phyloP scores from a whole-genome alignment of 2,888 invertebrate species.

The Chymomyza fuscimana region DNA sequence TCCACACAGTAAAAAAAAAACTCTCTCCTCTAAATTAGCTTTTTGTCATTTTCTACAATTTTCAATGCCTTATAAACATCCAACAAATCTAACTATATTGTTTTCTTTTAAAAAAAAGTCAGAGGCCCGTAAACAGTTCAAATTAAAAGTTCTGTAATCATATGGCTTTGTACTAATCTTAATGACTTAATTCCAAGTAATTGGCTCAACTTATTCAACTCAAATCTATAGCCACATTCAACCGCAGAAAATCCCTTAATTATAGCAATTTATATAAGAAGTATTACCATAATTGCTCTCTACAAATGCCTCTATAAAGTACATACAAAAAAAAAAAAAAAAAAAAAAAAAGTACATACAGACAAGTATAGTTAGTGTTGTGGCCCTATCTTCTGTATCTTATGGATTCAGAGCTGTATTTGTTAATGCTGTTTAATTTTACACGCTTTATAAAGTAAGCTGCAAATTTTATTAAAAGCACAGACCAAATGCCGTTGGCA shows the following conservation, averaged over 20 bases:
- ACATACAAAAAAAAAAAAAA: neutral
- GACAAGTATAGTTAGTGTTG: neutral
- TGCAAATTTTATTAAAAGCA: slow-evolving; percentile 7
- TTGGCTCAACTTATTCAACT: neutral
- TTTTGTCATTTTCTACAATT: no score
- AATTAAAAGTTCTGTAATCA: neutral
- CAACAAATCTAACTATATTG: no score
- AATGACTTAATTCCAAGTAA: neutral
- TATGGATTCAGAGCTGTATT: neutral
- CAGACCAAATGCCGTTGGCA: neutral
- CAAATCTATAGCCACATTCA: neutral
- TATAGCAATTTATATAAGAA: neutral
- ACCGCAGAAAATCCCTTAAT: neutral
- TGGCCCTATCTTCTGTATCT: neutral
- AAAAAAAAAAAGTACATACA: neutral
- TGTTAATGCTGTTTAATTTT: slow-evolving; percentile 3
- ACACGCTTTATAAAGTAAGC: neutral
- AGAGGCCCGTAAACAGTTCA: neutral
- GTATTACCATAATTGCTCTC: neutral
- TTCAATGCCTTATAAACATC: no score
- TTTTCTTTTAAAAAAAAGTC: no score
- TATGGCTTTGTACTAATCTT: neutral
- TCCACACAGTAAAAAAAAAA: no score
- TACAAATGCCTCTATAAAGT: neutral
- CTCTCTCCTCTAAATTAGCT: no score